Evolutionary conservation across 2,888 invertebrate species (phyloP).

Genomic region (Auanema freiburgensis): DNA sequence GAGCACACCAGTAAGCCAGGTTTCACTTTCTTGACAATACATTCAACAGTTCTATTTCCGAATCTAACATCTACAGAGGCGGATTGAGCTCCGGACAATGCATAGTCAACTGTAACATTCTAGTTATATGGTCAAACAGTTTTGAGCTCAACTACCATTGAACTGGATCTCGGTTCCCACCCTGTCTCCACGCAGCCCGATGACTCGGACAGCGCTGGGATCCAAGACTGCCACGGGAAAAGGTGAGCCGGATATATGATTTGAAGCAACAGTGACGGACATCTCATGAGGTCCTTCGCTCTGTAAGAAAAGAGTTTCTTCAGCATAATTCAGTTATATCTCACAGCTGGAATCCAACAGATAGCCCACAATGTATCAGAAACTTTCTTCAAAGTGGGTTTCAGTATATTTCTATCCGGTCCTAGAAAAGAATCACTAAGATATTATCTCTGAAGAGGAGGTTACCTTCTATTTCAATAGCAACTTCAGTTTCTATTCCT

Average conservation of each 20-base stretch:
- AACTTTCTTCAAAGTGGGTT: slow-evolving; percentile 39
- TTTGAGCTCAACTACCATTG: slow-evolving; percentile 60
- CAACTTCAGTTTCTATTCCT: slow-evolving; percentile 45
- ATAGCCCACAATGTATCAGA: slow-evolving; percentile 41
- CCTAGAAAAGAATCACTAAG: slow-evolving; percentile 28
- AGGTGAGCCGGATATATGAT: slow-evolving; percentile 70
- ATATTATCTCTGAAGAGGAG: not conserved
- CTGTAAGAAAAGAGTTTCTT: slow-evolving; percentile 16
- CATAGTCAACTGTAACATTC: slow-evolving; percentile 72
- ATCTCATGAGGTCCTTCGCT: slow-evolving; percentile 42
- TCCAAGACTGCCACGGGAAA: slow-evolving; percentile 75
- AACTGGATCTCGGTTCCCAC: slow-evolving; percentile 67
- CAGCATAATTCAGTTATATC: not conserved
- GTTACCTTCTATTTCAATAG: slow-evolving; percentile 43
- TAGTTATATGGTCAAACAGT: not conserved
- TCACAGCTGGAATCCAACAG: slow-evolving; percentile 52
- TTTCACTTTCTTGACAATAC: slow-evolving; percentile 52
- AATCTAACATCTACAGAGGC: slow-evolving; percentile 81
- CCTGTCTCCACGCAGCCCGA: slow-evolving; percentile 66
- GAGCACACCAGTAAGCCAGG: slow-evolving; percentile 57
- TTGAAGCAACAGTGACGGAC: slow-evolving; percentile 37
- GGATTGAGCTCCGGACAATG: slow-evolving; percentile 82
- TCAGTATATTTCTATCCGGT: slow-evolving; percentile 48
- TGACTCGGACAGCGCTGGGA: slow-evolving; percentile 68
- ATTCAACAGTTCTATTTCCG: slow-evolving; percentile 43